A percentile compares a stretch with the other conserved stretches of the same genome.
Conservation (phyloP, 2,888 invertebrate genomes). For the Nesidiocoris tenuis region DNA sequence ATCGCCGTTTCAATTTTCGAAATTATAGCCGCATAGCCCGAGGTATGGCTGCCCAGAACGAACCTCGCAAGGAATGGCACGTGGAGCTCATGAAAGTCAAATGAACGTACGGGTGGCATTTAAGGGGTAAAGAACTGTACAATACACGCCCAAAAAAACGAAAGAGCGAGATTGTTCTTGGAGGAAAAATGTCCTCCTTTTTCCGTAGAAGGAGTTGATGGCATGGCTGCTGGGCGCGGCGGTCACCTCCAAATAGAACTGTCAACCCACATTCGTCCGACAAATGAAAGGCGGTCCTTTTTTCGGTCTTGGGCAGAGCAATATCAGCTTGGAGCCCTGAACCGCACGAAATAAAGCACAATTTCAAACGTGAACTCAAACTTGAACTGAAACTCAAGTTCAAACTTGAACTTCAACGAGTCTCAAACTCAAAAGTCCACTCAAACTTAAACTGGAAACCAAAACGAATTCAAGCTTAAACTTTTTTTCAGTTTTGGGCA, state of each 20-base stretch:
- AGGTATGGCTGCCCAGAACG: no score
- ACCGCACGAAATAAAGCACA: no score
- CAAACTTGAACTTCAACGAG: no score
- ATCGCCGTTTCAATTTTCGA: no score
- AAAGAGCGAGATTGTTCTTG: not conserved
- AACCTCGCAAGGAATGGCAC: not conserved
- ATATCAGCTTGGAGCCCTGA: no score
- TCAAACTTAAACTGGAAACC: no score
- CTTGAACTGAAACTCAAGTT: no score
- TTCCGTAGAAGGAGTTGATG: not conserved
- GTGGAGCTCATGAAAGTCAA: not conserved
- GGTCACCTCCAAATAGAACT: not conserved
- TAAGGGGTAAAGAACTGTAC: not conserved
- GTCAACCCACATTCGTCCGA: not conserved
- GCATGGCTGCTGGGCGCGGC: not conserved
- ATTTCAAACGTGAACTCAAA: no score
- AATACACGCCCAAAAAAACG: not conserved
- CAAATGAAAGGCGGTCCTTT: not conserved
- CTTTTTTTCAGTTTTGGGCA: no score
- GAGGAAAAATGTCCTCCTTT: not conserved
- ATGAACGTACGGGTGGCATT: not conserved
- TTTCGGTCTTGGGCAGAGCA: not conserved
- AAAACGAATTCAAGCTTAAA: no score
- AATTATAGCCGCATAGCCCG: no score
- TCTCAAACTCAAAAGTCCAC: no score